Percentiles rank a stretch among this genome's conserved stretches.
Conservation (phyloP, 2,113 vertebrate genomes). For the Paedocypris sp. region DNA sequence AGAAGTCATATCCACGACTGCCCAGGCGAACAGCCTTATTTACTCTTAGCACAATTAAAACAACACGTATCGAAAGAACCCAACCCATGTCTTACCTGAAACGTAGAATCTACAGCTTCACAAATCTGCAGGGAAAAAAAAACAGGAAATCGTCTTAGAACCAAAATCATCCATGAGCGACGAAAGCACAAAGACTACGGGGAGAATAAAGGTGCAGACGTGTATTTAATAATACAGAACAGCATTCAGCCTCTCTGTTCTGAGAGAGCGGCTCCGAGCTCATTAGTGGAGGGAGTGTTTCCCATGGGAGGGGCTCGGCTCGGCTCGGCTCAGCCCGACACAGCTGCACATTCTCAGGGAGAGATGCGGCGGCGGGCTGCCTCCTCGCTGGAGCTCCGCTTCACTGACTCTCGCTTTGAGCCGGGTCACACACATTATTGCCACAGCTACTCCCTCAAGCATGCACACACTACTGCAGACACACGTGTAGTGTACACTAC, state of each 20-base stretch:
- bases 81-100: conserved; percentile 53
- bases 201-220: too few relatives aligned
- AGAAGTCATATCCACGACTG: too few relatives aligned
- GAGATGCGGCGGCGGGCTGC: conserved; percentile 40
- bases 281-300: conserved; percentile 38
- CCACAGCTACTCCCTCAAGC: background rate
- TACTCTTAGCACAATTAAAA: background rate
- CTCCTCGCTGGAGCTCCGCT: conserved; percentile 32
- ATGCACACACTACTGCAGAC: background rate
- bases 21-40: too few relatives aligned
- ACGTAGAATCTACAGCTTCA: conserved; percentile 13
- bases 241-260: conserved; percentile 7
- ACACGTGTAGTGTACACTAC: too few relatives aligned
- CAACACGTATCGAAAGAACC: background rate
- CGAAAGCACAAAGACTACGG: too few relatives aligned
- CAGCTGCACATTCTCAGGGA: conserved; percentile 41
- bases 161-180: background rate
- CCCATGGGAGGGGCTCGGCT: conserved; percentile 36
- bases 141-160: background rate
- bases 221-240: background rate
- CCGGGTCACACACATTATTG: conserved; percentile 1
- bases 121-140: conserved; percentile 16
- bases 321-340: conserved; percentile 39
- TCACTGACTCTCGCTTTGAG: conserved; percentile 15
- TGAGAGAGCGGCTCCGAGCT: conserved; percentile 26